Evolutionary conservation across 64 coral and sea anemone species (phyloP).

Genomic region (Astreopora myriophthalma): DNA sequence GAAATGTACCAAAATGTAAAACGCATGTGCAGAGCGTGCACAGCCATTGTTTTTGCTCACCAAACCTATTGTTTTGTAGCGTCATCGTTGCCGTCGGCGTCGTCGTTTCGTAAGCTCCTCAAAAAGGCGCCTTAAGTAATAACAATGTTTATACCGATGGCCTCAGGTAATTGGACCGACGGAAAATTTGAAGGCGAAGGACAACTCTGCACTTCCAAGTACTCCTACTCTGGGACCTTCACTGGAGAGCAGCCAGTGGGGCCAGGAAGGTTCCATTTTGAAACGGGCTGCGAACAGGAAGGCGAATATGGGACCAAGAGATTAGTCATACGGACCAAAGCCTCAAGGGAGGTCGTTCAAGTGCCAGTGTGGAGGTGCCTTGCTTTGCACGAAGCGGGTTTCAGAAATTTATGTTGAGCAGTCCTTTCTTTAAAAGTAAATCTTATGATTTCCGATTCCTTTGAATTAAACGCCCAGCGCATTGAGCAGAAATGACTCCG

Average conservation of each 20-base stretch:
- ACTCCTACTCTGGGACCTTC: conserved; percentile 63
- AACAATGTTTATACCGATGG: neutral
- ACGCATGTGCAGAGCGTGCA: too few relatives aligned
- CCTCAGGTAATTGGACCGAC: conserved; percentile 65
- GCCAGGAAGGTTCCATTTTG: conserved; percentile 70
- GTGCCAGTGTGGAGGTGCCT: conserved; percentile 66
- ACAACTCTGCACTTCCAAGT: conserved; percentile 24
- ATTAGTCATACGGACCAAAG: neutral
- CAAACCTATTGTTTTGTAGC: too few relatives aligned
- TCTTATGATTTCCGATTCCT: neutral
- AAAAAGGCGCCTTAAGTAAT: too few relatives aligned
- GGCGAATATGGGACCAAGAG: conserved; percentile 61
- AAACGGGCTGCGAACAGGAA: conserved; percentile 70
- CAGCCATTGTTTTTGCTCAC: too few relatives aligned
- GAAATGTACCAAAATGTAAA: too few relatives aligned
- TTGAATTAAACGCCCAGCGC: neutral
- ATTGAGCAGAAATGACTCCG: neutral
- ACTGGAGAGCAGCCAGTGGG: conserved; percentile 66
- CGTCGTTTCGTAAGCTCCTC: too few relatives aligned
- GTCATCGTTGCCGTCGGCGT: too few relatives aligned
- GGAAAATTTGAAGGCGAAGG: conserved; percentile 73
- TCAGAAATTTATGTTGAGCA: neutral
- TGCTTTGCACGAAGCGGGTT: neutral
- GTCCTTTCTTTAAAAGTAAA: neutral
- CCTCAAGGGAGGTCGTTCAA: conserved; percentile 26